Conservation (phyloP, 2,888 invertebrate species). For the Tetropium fuscum region DNA sequence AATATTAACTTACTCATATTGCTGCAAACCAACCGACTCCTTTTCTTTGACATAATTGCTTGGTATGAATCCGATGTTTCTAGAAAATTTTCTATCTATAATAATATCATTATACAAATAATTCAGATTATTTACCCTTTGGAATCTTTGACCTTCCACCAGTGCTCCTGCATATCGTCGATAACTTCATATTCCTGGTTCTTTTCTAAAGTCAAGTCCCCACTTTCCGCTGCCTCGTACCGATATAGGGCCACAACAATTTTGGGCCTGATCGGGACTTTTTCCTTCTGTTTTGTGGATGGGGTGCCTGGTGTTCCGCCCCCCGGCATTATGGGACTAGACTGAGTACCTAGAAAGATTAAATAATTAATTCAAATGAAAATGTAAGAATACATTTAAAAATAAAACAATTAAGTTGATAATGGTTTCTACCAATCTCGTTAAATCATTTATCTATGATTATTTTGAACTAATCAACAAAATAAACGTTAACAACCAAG, state of each 20-base stretch:
- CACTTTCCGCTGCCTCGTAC: conserved; percentile 90
- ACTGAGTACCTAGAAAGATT: conserved; percentile 65
- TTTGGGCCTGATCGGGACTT: conserved; percentile 76
- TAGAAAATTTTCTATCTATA: conserved; percentile 63
- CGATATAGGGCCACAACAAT: conserved; percentile 91
- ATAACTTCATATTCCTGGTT: conserved; percentile 95
- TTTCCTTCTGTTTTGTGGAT: conserved; percentile 85
- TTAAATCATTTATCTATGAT: too few species aligned
- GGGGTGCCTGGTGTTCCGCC: conserved; percentile 80
- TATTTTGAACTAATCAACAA: too few species aligned
- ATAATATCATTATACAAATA: not conserved
- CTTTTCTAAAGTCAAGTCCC: conserved; percentile 91
- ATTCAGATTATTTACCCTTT: conserved; percentile 68
- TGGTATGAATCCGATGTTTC: conserved; percentile 91
- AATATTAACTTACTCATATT: conserved; percentile 91
- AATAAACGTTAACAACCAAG: too few species aligned
- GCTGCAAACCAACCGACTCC: conserved; percentile 89
- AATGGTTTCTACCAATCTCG: too few species aligned
- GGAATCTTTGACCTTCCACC: conserved; percentile 96
- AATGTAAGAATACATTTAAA: not conserved
- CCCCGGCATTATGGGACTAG: conserved; percentile 68
- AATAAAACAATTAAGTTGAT: too few species aligned
- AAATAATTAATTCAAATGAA: not conserved
- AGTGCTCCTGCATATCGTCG: conserved; percentile 94
- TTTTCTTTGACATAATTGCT: conserved; percentile 97